Evolutionary conservation across 2,888 invertebrate genomes (phyloP).

Genomic region (Lutraria lutraria): DNA sequence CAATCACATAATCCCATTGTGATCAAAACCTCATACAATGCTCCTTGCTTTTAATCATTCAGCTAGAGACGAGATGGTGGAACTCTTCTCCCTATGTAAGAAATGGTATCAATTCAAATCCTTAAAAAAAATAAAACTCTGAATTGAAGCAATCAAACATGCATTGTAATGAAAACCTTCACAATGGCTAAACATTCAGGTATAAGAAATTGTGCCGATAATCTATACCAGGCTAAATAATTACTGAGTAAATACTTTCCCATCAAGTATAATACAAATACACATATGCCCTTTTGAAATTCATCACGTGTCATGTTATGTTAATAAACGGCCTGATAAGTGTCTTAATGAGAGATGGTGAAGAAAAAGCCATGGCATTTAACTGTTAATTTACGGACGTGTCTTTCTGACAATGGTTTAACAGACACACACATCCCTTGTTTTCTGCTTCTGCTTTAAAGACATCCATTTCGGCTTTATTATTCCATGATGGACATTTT

Average conservation of each 20-base stretch:
- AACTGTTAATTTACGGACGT: neutral
- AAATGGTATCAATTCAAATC: neutral
- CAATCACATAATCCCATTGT: neutral
- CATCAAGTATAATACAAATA: neutral
- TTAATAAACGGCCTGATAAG: neutral
- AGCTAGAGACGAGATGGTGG: neutral
- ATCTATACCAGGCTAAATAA: neutral
- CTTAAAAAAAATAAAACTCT: neutral
- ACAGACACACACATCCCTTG: neutral
- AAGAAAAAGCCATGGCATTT: neutral
- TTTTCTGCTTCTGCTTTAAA: neutral
- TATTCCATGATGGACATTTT: constrained; percentile 58
- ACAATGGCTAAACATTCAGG: neutral
- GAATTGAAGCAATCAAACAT: neutral
- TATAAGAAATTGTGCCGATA: neutral
- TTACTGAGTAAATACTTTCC: neutral
- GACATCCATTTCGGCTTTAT: constrained; percentile 47
- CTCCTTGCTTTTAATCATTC: neutral
- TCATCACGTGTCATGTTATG: neutral
- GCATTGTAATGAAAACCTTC: neutral
- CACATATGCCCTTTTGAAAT: neutral
- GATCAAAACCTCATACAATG: neutral
- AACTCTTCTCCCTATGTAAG: neutral
- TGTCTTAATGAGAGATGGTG: neutral
- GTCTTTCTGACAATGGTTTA: neutral